phyloP scores from a whole-genome alignment of 2,888 invertebrate species.

The Pachycephus smyrnensis region DNA sequence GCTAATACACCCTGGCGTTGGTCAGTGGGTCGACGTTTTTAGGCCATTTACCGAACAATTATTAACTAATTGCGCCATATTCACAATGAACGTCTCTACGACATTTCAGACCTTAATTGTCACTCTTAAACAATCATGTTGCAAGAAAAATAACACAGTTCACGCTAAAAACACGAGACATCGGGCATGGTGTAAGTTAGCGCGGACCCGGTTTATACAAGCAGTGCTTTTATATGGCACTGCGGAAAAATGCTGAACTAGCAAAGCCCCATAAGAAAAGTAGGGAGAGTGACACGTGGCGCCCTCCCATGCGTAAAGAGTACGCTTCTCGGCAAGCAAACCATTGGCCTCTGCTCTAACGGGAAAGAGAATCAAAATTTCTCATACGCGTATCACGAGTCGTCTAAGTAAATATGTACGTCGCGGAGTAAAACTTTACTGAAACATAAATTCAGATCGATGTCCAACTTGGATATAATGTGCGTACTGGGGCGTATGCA shows the following conservation, averaged over 20 bases:
- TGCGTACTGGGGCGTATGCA: background rate
- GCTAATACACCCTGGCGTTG: slow-evolving; percentile 42
- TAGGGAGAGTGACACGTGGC: slow-evolving; percentile 52
- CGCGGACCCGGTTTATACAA: background rate
- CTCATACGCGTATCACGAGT: background rate
- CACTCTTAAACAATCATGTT: background rate
- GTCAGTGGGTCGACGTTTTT: slow-evolving; percentile 57
- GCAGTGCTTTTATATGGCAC: slow-evolving; percentile 39
- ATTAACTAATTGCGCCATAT: background rate
- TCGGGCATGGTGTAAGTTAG: background rate
- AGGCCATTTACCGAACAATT: slow-evolving; percentile 43
- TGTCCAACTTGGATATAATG: background rate
- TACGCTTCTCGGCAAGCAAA: background rate
- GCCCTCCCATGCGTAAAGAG: slow-evolving; percentile 51
- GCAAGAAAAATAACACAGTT: background rate
- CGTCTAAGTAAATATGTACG: background rate
- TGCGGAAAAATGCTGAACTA: slow-evolving; percentile 49
- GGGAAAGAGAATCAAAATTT: slow-evolving; percentile 1
- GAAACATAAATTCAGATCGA: background rate
- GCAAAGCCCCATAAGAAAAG: slow-evolving; percentile 45
- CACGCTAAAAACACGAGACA: background rate
- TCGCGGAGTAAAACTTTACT: background rate
- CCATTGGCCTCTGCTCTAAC: slow-evolving; percentile 10
- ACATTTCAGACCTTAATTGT: background rate
- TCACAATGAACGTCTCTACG: background rate